These are phyloP conservation scores for Laticauda laticaudata DNA, from an alignment of 2,113 vertebrate genomes.

Conservation along the genomic window DNA sequence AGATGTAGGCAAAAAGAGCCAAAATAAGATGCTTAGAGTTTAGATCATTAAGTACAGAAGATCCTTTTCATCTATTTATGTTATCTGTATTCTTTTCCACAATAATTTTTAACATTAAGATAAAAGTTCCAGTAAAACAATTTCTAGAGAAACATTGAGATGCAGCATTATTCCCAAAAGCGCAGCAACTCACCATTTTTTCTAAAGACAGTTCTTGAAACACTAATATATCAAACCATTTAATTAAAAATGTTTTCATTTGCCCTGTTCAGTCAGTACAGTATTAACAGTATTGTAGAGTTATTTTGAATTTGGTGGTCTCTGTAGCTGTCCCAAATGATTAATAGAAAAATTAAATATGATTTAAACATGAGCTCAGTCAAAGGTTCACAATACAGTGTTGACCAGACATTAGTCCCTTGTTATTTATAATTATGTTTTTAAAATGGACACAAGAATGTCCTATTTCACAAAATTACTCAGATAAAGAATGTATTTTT, in stretches of 20 bases:
- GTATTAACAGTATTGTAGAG: conserved; percentile 50
- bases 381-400: not conserved
- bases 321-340: conserved; percentile 1
- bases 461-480: not conserved
- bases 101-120: not conserved
- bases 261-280: conserved; percentile 37
- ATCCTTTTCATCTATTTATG: not conserved
- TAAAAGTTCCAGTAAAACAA: not conserved
- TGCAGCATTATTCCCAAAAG: not conserved
- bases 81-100: not conserved
- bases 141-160: not conserved
- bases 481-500: not conserved
- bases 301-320: conserved; percentile 43
- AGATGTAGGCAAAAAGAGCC: not conserved
- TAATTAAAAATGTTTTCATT: conserved; percentile 28
- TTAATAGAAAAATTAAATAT: not conserved
- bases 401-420: not conserved
- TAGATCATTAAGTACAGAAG: not conserved
- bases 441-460: not conserved
- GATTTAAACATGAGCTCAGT: not conserved
- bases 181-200: not conserved
- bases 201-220: not conserved
- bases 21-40: not conserved
- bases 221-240: conserved; percentile 20
- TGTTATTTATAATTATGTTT: not conserved